These are phyloP conservation scores for Lydus trimaculatus DNA, from an alignment of 2,888 invertebrate species.

Conservation along the genomic window DNA sequence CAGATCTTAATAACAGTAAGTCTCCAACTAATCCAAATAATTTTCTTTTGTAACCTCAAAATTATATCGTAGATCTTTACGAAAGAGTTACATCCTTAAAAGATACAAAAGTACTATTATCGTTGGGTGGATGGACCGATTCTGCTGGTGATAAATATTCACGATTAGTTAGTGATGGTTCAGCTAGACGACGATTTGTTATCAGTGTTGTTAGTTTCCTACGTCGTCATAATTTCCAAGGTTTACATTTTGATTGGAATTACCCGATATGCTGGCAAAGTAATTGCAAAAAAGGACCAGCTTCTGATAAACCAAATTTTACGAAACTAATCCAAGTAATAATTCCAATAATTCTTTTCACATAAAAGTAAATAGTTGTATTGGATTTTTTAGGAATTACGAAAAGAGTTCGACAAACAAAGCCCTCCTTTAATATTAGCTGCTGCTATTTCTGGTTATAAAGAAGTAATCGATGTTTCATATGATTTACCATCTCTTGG, in stretches of 20 bases:
- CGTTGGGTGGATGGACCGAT: constrained; percentile 96
- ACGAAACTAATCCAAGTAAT: constrained; percentile 76
- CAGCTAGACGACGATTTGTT: constrained; percentile 74
- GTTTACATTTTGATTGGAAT: constrained; percentile 93
- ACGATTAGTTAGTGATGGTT: constrained; percentile 73
- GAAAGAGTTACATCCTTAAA: constrained; percentile 75
- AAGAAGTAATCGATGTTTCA: constrained; percentile 86
- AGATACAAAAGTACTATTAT: constrained; percentile 74
- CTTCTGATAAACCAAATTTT: constrained; percentile 79
- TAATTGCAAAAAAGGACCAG: constrained; percentile 82
- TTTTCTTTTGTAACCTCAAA: not conserved
- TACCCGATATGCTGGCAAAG: constrained; percentile 95
- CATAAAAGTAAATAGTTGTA: not conserved
- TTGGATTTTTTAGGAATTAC: constrained; percentile 65
- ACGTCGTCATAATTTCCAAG: constrained; percentile 79
- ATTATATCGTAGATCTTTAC: constrained; percentile 72
- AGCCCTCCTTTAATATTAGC: constrained; percentile 76
- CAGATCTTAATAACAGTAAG: constrained; percentile 84
- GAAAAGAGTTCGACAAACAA: constrained; percentile 68
- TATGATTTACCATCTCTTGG: constrained; percentile 80
- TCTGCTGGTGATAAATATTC: constrained; percentile 89
- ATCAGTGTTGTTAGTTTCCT: constrained; percentile 75
- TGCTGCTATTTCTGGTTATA: constrained; percentile 87
- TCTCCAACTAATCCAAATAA: not conserved
- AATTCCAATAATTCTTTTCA: not conserved